Evolutionary conservation across 1,140 invertebrate species (phyloP).

Genomic region (Aphidius gifuensis): DNA sequence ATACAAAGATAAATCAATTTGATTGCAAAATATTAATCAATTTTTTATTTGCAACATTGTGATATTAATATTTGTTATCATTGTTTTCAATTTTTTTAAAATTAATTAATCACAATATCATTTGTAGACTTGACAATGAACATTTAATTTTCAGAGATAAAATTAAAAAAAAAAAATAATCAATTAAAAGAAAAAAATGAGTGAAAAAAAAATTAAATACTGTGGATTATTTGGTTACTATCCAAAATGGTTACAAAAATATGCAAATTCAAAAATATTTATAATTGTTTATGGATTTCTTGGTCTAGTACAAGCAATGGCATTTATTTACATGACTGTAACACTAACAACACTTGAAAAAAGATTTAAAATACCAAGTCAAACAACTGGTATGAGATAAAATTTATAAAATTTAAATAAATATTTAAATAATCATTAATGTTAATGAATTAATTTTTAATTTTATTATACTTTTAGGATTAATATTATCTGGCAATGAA

Average conservation of each 20-base stretch:
- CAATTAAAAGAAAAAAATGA: slow-evolving; percentile 22
- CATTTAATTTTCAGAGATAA: too few species aligned
- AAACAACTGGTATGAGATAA: slow-evolving; percentile 59
- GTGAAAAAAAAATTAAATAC: slow-evolving; percentile 38
- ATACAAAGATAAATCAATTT: too few species aligned
- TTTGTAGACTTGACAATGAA: too few species aligned
- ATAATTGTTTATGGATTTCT: slow-evolving; percentile 64
- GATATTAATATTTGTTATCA: too few species aligned
- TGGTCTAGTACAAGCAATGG: slow-evolving; percentile 69
- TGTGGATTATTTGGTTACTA: slow-evolving; percentile 63
- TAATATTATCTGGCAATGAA: slow-evolving; percentile 70
- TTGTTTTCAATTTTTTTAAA: too few species aligned
- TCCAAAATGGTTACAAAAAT: slow-evolving; percentile 63
- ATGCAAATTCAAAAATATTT: slow-evolving; percentile 62
- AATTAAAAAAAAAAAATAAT: too few species aligned
- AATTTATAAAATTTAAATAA: too few species aligned
- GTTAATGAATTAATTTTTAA: not conserved
- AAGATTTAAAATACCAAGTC: slow-evolving; percentile 69
- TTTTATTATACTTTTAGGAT: slow-evolving; percentile 50
- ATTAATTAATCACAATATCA: too few species aligned
- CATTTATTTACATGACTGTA: slow-evolving; percentile 67
- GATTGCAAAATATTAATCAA: too few species aligned
- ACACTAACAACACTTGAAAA: slow-evolving; percentile 69
- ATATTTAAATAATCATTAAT: not conserved
- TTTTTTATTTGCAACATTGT: too few species aligned